Percentiles rank a stretch among this genome's conserved stretches.
phyloP scores from a whole-genome alignment of 2,113 vertebrate genomes.

The Amblyornis subalaris region DNA sequence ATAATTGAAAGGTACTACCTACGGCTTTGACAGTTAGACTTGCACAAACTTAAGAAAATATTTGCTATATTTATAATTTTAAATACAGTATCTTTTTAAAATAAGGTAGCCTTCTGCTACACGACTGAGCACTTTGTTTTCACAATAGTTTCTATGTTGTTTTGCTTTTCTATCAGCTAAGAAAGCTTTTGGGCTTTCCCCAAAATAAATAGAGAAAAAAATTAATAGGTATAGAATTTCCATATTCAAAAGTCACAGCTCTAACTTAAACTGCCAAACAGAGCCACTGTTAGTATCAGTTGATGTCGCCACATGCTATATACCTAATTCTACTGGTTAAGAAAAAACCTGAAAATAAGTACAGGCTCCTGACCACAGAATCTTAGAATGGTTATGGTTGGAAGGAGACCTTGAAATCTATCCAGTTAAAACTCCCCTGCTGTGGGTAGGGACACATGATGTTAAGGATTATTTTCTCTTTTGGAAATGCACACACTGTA shows the following conservation, averaged over 20 bases:
- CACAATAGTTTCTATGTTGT: neutral
- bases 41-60: neutral
- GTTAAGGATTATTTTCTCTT: neutral
- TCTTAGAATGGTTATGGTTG: neutral
- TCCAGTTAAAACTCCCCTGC: neutral
- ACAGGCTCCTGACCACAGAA: neutral
- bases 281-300: neutral
- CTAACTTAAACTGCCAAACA: constrained; percentile 12
- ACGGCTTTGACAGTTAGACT: neutral
- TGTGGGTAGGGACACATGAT: neutral
- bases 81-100: neutral
- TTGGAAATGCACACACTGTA: neutral
- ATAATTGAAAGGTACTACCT: neutral
- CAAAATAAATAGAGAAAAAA: neutral
- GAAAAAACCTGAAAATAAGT: neutral
- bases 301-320: neutral
- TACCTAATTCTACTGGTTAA: neutral
- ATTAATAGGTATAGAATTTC: neutral
- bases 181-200: neutral
- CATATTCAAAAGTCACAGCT: neutral
- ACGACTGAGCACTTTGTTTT: neutral
- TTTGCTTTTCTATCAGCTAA: neutral
- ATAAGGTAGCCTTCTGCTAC: neutral
- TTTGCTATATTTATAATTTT: neutral
- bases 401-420: neutral